Evolutionary conservation across 2,113 vertebrate species (phyloP).

Genomic region (Tricholaema leucomelas): DNA sequence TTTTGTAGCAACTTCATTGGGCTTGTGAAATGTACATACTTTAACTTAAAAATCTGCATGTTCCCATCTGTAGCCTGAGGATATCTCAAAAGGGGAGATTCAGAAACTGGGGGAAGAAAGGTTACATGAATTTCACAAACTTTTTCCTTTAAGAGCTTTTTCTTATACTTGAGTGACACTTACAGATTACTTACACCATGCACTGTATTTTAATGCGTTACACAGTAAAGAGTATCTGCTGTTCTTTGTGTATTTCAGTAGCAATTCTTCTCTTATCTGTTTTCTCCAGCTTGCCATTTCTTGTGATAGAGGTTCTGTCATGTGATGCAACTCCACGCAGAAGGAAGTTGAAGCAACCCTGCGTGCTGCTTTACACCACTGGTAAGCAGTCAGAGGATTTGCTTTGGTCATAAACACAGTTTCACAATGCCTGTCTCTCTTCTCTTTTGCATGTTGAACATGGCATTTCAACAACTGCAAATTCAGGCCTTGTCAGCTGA

Average conservation of each 20-base stretch:
- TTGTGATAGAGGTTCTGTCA: conserved; percentile 42
- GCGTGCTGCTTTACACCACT: not conserved
- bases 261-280: conserved; percentile 60
- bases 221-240: conserved; percentile 59
- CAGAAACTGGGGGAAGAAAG: conserved; percentile 20
- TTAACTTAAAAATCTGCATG: conserved; percentile 26
- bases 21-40: not conserved
- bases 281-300: conserved; percentile 65
- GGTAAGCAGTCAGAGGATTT: conserved; percentile 12
- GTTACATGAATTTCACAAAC: conserved; percentile 54
- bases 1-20: not conserved
- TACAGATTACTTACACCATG: conserved; percentile 29
- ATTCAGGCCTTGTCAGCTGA: not conserved
- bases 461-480: not conserved
- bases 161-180: not conserved
- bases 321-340: conserved; percentile 20
- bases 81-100: conserved; percentile 31
- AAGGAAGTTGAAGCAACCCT: not conserved
- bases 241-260: conserved; percentile 58
- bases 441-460: not conserved
- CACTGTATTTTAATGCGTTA: conserved; percentile 19
- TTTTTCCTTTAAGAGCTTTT: conserved; percentile 49
- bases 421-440: not conserved
- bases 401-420: conserved; percentile 34
- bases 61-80: conserved; percentile 42